Base-by-base conservation (phyloP, 2,113 vertebrate species). In the Dromas ardeola region DNA sequence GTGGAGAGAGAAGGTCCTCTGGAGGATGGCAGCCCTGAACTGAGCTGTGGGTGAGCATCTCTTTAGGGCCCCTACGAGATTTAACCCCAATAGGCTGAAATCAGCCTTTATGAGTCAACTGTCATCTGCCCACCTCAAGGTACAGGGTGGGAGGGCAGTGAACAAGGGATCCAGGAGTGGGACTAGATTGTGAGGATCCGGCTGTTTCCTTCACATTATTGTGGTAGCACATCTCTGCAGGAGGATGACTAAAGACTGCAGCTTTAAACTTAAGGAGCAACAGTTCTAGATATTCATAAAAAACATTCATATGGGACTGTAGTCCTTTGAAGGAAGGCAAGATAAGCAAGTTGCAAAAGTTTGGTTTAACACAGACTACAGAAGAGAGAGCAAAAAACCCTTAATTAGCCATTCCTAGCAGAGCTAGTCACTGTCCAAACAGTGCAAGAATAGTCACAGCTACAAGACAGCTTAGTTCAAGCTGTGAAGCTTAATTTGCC, bases 401-500 rank as follows among this genome's bases (percentile, higher is more conserved):
- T 55, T 82, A 70, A 93, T 94, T 93, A 63, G 21, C 43, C 58
- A 30, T 63, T 85, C 27, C 26, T 80, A 30, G 26, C 3, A 5
- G 53, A 77, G 36, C 25, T 56, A 84, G 26, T 61, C 40, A 26
- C 53, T 63, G 66, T 81, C 74, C 87, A 94, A 90, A 26, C 22
- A 85, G 38, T 47, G 17, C 32, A 83, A 67, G 34, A 27, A 16
- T 23, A 82, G 36, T 85, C 49, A 81, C 27, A 89, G 29, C 32
- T 89, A 77, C 36, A 58, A 69, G 77, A 69, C 11, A 69, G 15
- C 14, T 86, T 27, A 36, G 43, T 89, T 92, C 62, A 76, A 78
- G 53, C 81, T 91, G 73, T 55, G 89, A 87, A 67, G 69, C 30
- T 58, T 89, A 85, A 80, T 90, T 95, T 78, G 36, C 21, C 36